Evolutionary conservation across 1,140 invertebrate species (phyloP).

Genomic region (Penaeus japonicus): DNA sequence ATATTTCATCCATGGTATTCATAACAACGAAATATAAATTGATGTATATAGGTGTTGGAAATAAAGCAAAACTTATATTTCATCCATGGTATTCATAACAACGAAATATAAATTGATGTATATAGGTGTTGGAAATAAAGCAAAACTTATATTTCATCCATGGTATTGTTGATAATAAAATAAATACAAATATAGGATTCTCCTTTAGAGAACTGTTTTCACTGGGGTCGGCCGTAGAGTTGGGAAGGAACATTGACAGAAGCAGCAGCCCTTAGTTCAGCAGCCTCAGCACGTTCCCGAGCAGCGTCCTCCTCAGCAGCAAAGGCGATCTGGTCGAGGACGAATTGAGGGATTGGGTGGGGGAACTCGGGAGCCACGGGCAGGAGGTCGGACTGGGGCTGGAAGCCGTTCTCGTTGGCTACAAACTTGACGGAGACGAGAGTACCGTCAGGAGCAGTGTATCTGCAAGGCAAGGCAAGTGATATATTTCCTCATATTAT

Average conservation of each 20-base stretch:
- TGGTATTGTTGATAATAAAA: too few relatives aligned
- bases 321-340: constrained; percentile 52
- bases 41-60: too few relatives aligned
- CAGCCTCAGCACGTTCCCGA: background rate
- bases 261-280: background rate
- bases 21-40: too few relatives aligned
- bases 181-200: too few relatives aligned
- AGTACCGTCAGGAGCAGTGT: constrained; percentile 51
- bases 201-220: too few relatives aligned
- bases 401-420: constrained; percentile 54
- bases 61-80: too few relatives aligned
- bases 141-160: too few relatives aligned
- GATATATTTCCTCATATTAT: background rate
- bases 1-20: too few relatives aligned
- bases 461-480: background rate
- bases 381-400: constrained; percentile 50
- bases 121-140: too few relatives aligned
- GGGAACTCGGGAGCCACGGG: constrained; percentile 52
- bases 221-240: background rate
- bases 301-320: constrained; percentile 40
- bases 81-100: too few relatives aligned
- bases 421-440: constrained; percentile 48
- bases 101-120: too few relatives aligned
- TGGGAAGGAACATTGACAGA: background rate
- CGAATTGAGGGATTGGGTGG: constrained; percentile 49